phyloP scores from a whole-genome alignment of 2,113 vertebrate genomes.

The Oncorhynchus kisutch region DNA sequence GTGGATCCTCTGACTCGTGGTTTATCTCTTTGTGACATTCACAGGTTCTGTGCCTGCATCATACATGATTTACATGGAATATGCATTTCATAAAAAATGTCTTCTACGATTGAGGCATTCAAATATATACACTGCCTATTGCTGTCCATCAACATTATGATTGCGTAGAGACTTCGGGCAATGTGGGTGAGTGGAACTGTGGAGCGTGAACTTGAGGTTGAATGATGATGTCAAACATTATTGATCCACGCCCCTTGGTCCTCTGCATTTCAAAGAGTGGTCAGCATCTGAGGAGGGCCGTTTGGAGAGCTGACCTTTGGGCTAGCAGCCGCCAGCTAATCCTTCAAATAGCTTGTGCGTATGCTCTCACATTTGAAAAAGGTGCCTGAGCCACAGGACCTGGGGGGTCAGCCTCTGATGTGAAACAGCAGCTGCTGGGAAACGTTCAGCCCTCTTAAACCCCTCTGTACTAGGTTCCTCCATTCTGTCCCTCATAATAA shows the following conservation, averaged over 20 bases:
- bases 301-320: slow-evolving; percentile 70
- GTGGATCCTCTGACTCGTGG: no score
- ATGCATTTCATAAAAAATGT: no score
- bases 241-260: slow-evolving; percentile 55
- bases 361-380: slow-evolving; percentile 67
- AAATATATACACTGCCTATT: no score
- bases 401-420: slow-evolving; percentile 70
- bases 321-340: slow-evolving; percentile 54
- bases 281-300: slow-evolving; percentile 54
- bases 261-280: slow-evolving; percentile 60
- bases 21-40: no score
- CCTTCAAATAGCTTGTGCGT: slow-evolving; percentile 67
- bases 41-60: no score
- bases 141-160: not conserved
- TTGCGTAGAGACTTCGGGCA: not conserved
- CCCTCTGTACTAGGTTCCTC: not conserved
- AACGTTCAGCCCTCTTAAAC: not conserved
- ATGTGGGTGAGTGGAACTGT: not conserved
- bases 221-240: slow-evolving; percentile 65
- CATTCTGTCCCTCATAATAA: not conserved
- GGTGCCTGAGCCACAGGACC: slow-evolving; percentile 45
- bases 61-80: no score
- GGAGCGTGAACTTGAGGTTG: slow-evolving; percentile 9
- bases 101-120: no score
- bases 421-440: slow-evolving; percentile 30